phyloP scores from a whole-genome alignment of 2,888 invertebrate species.

The Drosophila anomalata region DNA sequence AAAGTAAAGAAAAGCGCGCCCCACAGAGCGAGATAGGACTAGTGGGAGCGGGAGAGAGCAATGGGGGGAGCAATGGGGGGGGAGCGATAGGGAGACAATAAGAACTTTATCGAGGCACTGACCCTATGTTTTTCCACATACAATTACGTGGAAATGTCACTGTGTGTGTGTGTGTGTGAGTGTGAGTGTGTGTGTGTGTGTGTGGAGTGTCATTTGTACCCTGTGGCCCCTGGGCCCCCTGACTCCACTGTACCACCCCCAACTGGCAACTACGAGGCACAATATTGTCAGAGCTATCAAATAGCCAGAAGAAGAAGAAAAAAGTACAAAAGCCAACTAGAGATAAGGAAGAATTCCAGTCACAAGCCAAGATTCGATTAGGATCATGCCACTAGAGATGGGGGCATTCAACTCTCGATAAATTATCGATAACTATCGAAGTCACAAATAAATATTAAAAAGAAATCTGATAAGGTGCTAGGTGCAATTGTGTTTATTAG shows the following conservation, averaged over 20 bases:
- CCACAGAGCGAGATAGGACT: constrained; percentile 8
- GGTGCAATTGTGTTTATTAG: constrained; percentile 1
- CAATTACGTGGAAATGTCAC: constrained; percentile 25
- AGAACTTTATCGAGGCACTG: constrained; percentile 56
- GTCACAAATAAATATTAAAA: not conserved
- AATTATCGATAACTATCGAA: too few species aligned
- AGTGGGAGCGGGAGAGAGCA: not conserved
- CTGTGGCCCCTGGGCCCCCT: not conserved
- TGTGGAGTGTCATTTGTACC: not conserved
- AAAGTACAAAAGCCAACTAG: constrained; percentile 23
- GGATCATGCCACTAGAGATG: constrained; percentile 4
- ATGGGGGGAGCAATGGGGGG: not conserved
- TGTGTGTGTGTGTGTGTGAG: not conserved
- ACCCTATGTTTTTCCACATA: constrained; percentile 41
- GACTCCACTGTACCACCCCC: constrained; percentile 6
- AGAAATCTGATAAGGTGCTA: constrained; percentile 14
- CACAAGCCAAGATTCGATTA: constrained; percentile 9
- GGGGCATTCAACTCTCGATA: not conserved
- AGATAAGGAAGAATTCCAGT: constrained; percentile 23
- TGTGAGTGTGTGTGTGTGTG: not conserved
- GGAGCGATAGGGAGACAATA: constrained; percentile 31
- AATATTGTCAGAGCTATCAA: constrained; percentile 63
- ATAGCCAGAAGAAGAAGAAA: constrained; percentile 30
- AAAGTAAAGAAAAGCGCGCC: constrained; percentile 17
- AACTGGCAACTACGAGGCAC: constrained; percentile 5